These are phyloP conservation scores for Criorhina ranunculi DNA, from an alignment of 2,888 invertebrate genomes.

Conservation along the genomic window DNA sequence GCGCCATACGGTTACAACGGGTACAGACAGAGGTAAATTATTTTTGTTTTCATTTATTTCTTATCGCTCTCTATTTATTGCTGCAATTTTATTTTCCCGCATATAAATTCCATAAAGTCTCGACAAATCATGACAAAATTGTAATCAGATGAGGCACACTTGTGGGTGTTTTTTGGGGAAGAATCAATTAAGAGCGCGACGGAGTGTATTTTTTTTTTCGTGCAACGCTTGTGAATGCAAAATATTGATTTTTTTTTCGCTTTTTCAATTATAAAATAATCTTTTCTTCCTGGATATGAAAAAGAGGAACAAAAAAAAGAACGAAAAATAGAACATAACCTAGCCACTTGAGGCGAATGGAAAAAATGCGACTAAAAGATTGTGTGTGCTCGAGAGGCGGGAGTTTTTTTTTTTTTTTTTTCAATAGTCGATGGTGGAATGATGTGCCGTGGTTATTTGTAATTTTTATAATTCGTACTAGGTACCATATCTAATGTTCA, in stretches of 20 bases:
- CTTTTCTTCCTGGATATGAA: slow-evolving; percentile 15
- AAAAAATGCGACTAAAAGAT: slow-evolving; percentile 34
- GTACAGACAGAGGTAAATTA: slow-evolving; percentile 80
- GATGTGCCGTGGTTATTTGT: slow-evolving; percentile 1
- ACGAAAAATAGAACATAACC: slow-evolving; percentile 55
- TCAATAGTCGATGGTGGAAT: slow-evolving; percentile 4
- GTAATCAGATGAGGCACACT: slow-evolving; percentile 29
- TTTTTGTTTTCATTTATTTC: slow-evolving; percentile 47
- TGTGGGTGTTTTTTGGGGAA: slow-evolving; percentile 34
- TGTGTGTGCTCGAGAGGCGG: slow-evolving; percentile 44
- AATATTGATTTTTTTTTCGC: slow-evolving; percentile 67
- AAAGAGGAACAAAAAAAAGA: slow-evolving; percentile 3
- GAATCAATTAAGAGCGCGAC: slow-evolving; percentile 50
- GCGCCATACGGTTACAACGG: slow-evolving; percentile 80
- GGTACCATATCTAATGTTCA: no score
- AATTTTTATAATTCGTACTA: not conserved
- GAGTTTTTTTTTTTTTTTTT: slow-evolving; percentile 22
- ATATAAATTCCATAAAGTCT: slow-evolving; percentile 1
- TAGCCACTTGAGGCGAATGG: slow-evolving; percentile 19
- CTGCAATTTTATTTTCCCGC: slow-evolving; percentile 9
- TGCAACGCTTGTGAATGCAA: slow-evolving; percentile 66
- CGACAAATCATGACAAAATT: slow-evolving; percentile 21
- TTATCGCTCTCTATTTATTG: slow-evolving; percentile 15
- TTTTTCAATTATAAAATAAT: slow-evolving; percentile 55
- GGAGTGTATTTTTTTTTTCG: slow-evolving; percentile 22